These are phyloP conservation scores for Zingel zingel DNA, from an alignment of 2,113 vertebrate genomes.

Conservation along the genomic window DNA sequence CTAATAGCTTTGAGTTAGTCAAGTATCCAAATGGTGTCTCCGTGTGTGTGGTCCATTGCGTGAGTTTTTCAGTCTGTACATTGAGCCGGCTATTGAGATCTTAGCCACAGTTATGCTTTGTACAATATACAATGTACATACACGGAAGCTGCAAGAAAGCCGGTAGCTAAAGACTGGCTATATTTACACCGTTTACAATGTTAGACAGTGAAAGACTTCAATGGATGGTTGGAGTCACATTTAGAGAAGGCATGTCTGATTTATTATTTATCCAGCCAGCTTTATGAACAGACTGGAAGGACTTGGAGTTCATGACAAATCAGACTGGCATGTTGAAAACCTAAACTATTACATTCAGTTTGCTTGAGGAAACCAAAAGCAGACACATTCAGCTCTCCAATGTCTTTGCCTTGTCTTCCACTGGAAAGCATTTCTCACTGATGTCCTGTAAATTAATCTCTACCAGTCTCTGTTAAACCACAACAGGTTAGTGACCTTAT, in stretches of 20 bases:
- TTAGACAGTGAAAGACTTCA: slow-evolving; percentile 13
- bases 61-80: slow-evolving; percentile 42
- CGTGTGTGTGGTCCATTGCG: slow-evolving; percentile 30
- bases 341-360: slow-evolving; percentile 36
- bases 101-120: slow-evolving; percentile 31
- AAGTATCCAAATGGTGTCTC: slow-evolving; percentile 61
- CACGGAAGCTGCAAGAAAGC: slow-evolving; percentile 24
- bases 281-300: slow-evolving; percentile 45
- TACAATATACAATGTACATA: slow-evolving; percentile 22
- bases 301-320: slow-evolving; percentile 55
- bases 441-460: slow-evolving; percentile 1
- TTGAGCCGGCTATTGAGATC: slow-evolving; percentile 41
- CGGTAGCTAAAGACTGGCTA: slow-evolving; percentile 34
- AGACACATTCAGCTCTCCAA: slow-evolving; percentile 5
- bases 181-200: background rate
- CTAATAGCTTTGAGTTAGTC: slow-evolving; percentile 74
- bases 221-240: slow-evolving; percentile 20
- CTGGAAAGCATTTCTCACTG: background rate
- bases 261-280: slow-evolving; percentile 48
- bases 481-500: background rate
- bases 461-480: background rate
- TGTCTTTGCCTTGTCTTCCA: slow-evolving; percentile 15
- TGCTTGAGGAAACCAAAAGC: slow-evolving; percentile 38
- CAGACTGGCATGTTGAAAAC: slow-evolving; percentile 55
- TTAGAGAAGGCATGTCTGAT: slow-evolving; percentile 41